A percentile compares a stretch with the other conserved stretches of the same genome.
Conservation (phyloP, 2,888 invertebrate genomes). For the Caenorhabditis drosophilae region DNA sequence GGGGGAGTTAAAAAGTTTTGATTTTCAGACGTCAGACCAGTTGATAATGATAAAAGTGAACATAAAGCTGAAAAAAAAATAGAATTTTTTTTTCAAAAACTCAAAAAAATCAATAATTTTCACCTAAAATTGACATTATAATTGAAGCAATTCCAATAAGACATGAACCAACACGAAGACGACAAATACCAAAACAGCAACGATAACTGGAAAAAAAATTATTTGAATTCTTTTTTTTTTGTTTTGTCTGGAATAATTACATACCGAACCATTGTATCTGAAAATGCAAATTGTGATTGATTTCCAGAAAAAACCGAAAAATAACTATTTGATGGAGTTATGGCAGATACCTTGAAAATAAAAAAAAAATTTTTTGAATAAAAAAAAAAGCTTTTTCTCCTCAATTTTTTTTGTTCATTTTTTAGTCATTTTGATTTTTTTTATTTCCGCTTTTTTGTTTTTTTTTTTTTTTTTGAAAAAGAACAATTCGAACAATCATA, state of each 20-base stretch:
- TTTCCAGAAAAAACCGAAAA: conserved; percentile 18
- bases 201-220: conserved; percentile 43
- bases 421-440: too few relatives aligned
- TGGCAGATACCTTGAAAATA: conserved; percentile 20
- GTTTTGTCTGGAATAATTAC: background rate
- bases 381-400: background rate
- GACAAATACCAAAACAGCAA: conserved; percentile 58
- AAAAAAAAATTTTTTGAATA: background rate
- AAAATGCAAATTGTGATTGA: conserved; percentile 2
- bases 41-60: conserved; percentile 34
- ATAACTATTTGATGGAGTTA: conserved; percentile 29
- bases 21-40: conserved; percentile 27
- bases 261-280: conserved; percentile 16
- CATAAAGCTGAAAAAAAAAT: conserved; percentile 30
- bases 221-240: background rate
- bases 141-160: conserved; percentile 46
- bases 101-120: conserved; percentile 4
- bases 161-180: conserved; percentile 53
- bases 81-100: background rate
- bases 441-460: too few relatives aligned
- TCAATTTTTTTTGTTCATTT: too few relatives aligned
- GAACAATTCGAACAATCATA: too few relatives aligned
- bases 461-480: too few relatives aligned
- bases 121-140: conserved; percentile 42
- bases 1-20: conserved; percentile 37